A percentile compares a stretch with the other conserved stretches of the same genome.
Conservation (phyloP, 2,113 vertebrate genomes). For the Chunga burmeisteri region DNA sequence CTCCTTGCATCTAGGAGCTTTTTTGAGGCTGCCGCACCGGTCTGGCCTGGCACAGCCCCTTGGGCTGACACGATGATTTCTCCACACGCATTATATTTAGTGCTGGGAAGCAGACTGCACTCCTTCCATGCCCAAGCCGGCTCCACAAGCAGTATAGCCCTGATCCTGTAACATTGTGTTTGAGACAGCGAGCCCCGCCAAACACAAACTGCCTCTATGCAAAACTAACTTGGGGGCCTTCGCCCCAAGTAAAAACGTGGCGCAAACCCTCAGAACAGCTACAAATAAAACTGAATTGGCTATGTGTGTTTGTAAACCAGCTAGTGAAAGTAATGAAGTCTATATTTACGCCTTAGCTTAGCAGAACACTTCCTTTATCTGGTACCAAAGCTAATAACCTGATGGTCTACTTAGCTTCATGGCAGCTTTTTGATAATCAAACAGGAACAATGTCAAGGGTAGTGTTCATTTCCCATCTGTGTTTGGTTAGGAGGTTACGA, state of each 20-base stretch:
- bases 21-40: background rate
- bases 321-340: background rate
- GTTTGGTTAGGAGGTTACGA: constrained; percentile 51
- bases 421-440: constrained; percentile 49
- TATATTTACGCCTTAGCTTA: background rate
- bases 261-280: background rate
- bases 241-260: background rate
- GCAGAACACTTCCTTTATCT: constrained; percentile 5
- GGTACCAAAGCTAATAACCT: constrained; percentile 34
- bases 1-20: background rate
- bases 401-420: constrained; percentile 22
- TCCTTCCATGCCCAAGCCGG: background rate
- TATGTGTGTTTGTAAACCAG: background rate
- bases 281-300: background rate
- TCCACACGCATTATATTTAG: background rate
- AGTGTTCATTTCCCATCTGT: constrained; percentile 22
- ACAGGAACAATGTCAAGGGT: constrained; percentile 4
- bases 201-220: background rate
- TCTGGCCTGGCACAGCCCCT: background rate
- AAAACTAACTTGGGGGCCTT: background rate
- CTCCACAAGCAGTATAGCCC: background rate
- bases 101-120: background rate
- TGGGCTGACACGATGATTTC: background rate
- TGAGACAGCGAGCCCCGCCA: background rate
- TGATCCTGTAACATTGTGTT: background rate